Base-by-base conservation (phyloP, 2,113 vertebrate species). In the Bagarius yarrelli region DNA sequence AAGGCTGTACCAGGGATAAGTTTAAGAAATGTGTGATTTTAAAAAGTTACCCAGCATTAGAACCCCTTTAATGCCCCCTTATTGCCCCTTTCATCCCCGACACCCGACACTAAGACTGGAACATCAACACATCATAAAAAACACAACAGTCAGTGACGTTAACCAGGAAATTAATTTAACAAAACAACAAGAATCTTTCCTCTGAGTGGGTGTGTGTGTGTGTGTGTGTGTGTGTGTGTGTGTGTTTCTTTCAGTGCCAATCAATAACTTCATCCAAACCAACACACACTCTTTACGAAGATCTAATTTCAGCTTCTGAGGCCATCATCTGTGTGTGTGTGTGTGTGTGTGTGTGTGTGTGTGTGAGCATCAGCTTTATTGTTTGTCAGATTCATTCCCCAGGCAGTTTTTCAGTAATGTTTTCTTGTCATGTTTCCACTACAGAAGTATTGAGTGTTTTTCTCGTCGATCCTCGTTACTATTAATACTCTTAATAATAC, bases 261-360 rank as follows among this genome's bases (percentile, higher is more conserved):
- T 69, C 66, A 69, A 69, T 69, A 69, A 69, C 66, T n/a, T 12
- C 23, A 47, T 69, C 11, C 66, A 69, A 67, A 67, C 64, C 64
- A 67, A 21, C 34, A 67, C 34, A 67, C 66, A 44, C 66, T 69
- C 66, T 44, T n/a, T 25, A 69, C 66, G 44, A 47, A 69, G 66
- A 69, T 69, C 66, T 44, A 21, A 44, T 69, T 69, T 69, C 66
- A 69, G 23, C 36, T 36, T 69, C 66, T 69, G 36, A 40, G 66
- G 40, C 8, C n/a, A 47, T 8, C 23, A 30, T 72, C 1, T 30
- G 6, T 72, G 15, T 72, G 25, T 52, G 19, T 69, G 36, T 44
- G 36, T 69, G 66, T 69, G 23, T 44, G 36, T n/a, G 66, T 69
- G 12, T 44, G 34, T 67, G 64, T 12, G 64, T 23, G 32, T 23